Evolutionary conservation across 2,113 vertebrate species (phyloP).

Genomic region (Heliornis fulica): DNA sequence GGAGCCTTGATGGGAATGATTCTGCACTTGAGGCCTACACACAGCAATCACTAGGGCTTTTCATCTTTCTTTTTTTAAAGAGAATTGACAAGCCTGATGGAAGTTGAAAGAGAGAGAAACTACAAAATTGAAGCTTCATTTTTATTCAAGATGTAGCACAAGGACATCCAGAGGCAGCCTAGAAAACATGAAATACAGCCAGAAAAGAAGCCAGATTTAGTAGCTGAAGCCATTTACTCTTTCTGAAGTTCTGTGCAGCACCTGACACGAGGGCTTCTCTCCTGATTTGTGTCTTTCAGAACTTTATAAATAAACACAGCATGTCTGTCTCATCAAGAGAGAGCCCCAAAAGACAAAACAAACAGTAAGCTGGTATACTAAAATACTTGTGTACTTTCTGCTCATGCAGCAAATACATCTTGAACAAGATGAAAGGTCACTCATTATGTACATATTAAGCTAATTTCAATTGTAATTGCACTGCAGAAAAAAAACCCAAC

Average conservation of each 20-base stretch:
- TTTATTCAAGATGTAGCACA: slow-evolving; percentile 22
- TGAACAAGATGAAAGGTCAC: slow-evolving; percentile 25
- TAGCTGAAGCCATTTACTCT: neutral
- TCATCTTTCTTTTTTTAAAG: slow-evolving; percentile 2
- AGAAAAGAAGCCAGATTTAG: neutral
- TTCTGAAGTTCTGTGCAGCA: neutral
- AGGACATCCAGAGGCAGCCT: neutral
- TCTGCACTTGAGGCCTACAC: slow-evolving; percentile 1
- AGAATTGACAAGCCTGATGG: neutral
- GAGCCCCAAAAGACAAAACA: neutral
- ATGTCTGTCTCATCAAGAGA: neutral
- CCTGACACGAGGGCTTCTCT: neutral
- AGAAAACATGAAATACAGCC: neutral
- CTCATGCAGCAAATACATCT: neutral
- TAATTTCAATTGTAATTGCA: slow-evolving; percentile 47
- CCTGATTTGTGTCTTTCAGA: neutral
- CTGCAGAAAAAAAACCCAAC: neutral
- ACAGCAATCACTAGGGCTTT: slow-evolving; percentile 19
- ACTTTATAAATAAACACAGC: neutral
- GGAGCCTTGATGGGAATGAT: slow-evolving; percentile 13
- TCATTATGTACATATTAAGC: slow-evolving; percentile 14
- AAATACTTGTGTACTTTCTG: neutral
- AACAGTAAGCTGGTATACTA: neutral
- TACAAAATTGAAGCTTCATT: slow-evolving; percentile 14
- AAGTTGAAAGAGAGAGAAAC: neutral